Evolutionary conservation across 1,140 invertebrate species (phyloP), one percentile per base, ranked within the genome.

Genomic region (Drosophila bocki): DNA sequence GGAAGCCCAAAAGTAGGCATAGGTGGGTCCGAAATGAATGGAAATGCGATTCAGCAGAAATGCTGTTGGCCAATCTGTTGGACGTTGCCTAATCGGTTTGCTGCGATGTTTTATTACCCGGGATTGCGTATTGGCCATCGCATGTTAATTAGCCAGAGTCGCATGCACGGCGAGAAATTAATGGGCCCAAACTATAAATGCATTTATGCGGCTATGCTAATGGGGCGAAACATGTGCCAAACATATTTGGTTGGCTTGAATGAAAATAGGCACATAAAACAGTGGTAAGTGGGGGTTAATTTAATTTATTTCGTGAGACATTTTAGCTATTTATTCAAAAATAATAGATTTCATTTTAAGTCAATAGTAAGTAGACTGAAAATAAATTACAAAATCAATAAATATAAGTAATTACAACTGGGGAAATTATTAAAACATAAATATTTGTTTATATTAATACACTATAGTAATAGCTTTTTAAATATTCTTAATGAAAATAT

Each of bases 131-230:
- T 51, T 12, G 17, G n/a, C 37, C 19, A 57, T 59, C 39, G 32
- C 41, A 76, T 76, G 74, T 41, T 67, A 76, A 76, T 76, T 51
- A 76, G 53, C 44, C 47, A 51, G 42, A 51, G 41, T 42, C 33
- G 7, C 26, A 45, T 72, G 45, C 69, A 72, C 68, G 33, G 67
- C 4, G 13, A 33, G 44, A 72, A 72, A 69, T 7, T 7, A 35
- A 50, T 35, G 37, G 4, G 42, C 19, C 26, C 17, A 29, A 37
- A 7, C 15, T 17, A 11, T 3, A 47, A 33, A 69, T 64, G 37
- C 54, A 64, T 39, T 67, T 67, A 71, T 37, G 32, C 35, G 15
- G 11, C 39, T 41, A 47, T 41, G 39, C 15, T 45, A 76, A 67
- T 44, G 8, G 12, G 29, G 32, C n/a, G n/a, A 63, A 63, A 41